These are phyloP conservation scores for Acleris sparsana DNA, from an alignment of 2,888 invertebrate genomes.

Conservation along the genomic window DNA sequence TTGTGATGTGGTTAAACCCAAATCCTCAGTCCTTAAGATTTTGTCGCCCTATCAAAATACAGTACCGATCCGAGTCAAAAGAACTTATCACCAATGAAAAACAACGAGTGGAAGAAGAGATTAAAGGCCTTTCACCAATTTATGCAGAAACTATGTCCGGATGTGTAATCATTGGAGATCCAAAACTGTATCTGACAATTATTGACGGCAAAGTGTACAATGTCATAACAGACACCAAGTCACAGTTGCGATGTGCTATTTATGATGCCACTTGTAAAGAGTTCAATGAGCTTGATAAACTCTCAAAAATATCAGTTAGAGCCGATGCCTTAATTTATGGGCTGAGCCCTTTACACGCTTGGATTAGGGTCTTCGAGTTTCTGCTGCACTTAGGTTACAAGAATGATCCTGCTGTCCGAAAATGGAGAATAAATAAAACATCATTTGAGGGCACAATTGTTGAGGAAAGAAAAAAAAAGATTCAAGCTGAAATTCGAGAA, in stretches of 20 bases:
- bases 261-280: neutral
- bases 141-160: neutral
- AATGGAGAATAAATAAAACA: no score
- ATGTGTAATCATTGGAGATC: neutral
- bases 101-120: conserved; percentile 7
- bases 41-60: conserved; percentile 12
- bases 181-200: neutral
- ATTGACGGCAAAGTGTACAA: neutral
- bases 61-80: conserved; percentile 5
- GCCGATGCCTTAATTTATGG: neutral
- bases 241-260: conserved; percentile 1
- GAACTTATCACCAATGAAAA: conserved; percentile 5
- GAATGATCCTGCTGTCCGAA: no score
- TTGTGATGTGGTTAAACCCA: conserved; percentile 10
- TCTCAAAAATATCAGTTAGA: neutral
- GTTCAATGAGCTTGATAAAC: neutral
- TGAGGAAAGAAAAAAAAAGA: neutral
- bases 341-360: no score
- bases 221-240: conserved; percentile 1
- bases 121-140: neutral
- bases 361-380: no score
- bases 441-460: neutral
- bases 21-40: conserved; percentile 8
- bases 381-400: no score
- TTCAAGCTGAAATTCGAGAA: conserved; percentile 9